Percentiles rank a stretch among this genome's conserved stretches.
Evolutionary conservation across 2,888 invertebrate genomes (phyloP).

Genomic region (Drosophila crucigera): DNA sequence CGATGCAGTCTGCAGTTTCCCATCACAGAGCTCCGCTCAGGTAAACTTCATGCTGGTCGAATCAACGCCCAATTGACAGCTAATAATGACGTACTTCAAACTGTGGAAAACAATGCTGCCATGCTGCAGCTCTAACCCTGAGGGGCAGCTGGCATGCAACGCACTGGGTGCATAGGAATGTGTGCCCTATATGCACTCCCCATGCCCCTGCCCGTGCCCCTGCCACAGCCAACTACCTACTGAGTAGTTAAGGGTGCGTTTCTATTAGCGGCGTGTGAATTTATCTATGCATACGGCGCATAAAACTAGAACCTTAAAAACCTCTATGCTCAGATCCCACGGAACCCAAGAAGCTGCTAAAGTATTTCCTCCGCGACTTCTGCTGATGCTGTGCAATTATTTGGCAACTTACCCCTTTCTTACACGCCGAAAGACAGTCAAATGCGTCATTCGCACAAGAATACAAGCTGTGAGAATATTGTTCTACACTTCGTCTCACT

Average conservation of each 20-base stretch:
- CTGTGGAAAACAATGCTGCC: constrained; percentile 21
- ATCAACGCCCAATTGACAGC: constrained; percentile 79
- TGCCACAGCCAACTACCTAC: neutral
- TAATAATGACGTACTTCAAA: constrained; percentile 69
- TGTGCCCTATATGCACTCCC: constrained; percentile 7
- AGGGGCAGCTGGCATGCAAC: constrained; percentile 32
- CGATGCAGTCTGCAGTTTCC: constrained; percentile 32
- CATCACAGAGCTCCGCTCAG: constrained; percentile 33
- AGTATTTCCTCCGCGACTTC: constrained; percentile 25
- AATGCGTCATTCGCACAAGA: constrained; percentile 3
- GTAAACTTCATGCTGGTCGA: constrained; percentile 58
- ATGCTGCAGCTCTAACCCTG: neutral
- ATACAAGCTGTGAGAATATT: constrained; percentile 38
- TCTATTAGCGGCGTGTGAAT: constrained; percentile 63
- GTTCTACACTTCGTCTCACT: neutral
- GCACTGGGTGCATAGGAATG: constrained; percentile 58
- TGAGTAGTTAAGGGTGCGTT: constrained; percentile 64
- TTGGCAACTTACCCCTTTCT: constrained; percentile 56
- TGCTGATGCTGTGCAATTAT: constrained; percentile 33
- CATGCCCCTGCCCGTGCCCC: neutral
- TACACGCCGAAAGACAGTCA: constrained; percentile 3
- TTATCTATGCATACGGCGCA: constrained; percentile 31
- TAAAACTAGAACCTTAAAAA: neutral
- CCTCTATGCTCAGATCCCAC: constrained; percentile 51
- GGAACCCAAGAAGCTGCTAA: constrained; percentile 27